A percentile compares a stretch with the other conserved stretches of the same genome.
These are phyloP conservation scores for Microplitis mediator DNA, from an alignment of 1,140 invertebrate genomes.

Conservation along the genomic window DNA sequence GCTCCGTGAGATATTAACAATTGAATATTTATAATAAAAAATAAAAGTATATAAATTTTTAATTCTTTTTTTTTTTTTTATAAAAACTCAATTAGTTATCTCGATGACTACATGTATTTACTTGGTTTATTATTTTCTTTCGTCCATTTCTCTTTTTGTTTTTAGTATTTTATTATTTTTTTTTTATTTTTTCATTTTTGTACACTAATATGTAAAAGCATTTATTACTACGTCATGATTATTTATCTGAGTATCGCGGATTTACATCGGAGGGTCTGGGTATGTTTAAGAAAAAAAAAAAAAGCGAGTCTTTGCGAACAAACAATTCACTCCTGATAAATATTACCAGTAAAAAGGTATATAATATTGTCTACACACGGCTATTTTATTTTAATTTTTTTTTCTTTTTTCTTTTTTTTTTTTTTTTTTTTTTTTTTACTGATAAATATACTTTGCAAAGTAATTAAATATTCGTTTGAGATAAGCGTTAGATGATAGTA, in stretches of 20 bases:
- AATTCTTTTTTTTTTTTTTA: constrained; percentile 24
- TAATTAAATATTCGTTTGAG: too few species aligned
- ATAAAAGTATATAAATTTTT: constrained; percentile 20
- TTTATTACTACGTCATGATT: constrained; percentile 37
- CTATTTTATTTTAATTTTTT: too few species aligned
- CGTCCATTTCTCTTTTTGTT: neutral
- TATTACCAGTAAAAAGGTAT: neutral
- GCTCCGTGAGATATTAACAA: constrained; percentile 6
- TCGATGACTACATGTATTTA: constrained; percentile 29
- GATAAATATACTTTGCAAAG: too few species aligned
- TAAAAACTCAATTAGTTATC: constrained; percentile 17
- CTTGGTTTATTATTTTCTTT: constrained; percentile 1
- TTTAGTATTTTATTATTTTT: constrained; percentile 13
- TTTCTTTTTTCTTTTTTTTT: too few species aligned
- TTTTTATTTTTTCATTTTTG: constrained; percentile 42
- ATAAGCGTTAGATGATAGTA: too few species aligned
- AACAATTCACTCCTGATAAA: neutral
- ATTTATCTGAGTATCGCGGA: constrained; percentile 20
- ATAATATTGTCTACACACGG: too few species aligned
- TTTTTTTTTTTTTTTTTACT: too few species aligned
- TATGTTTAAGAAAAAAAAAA: neutral
- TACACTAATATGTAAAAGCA: constrained; percentile 48
- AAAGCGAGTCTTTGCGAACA: neutral
- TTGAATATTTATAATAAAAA: neutral
- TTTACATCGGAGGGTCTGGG: constrained; percentile 4